These are phyloP conservation scores for Myopa tessellatipennis DNA, from an alignment of 2,888 invertebrate genomes.

Conservation along the genomic window DNA sequence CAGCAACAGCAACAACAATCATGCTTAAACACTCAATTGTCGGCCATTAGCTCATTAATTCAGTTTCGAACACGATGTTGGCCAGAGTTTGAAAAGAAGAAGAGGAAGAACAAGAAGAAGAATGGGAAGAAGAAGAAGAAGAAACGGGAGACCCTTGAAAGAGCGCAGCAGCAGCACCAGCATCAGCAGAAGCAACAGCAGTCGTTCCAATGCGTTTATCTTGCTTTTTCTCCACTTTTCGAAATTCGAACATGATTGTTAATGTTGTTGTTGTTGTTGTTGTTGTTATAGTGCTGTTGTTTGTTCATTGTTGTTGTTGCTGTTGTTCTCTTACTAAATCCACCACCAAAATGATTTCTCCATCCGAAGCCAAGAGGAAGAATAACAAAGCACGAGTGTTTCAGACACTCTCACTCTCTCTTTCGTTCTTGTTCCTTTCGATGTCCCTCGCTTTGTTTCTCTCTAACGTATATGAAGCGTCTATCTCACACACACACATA, in stretches of 20 bases:
- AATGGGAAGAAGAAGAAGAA: background rate
- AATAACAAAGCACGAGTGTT: conserved; percentile 20
- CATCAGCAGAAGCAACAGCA: background rate
- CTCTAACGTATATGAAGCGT: background rate
- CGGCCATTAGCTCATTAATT: conserved; percentile 43
- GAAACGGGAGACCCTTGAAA: too few species aligned
- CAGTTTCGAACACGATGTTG: conserved; percentile 24
- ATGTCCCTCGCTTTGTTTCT: background rate
- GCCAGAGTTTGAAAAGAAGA: background rate
- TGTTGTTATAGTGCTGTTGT: too few species aligned
- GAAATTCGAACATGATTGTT: conserved; percentile 7
- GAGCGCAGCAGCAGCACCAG: too few species aligned
- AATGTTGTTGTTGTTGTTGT: conserved; percentile 5
- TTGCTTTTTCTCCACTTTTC: conserved; percentile 10
- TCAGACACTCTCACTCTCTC: background rate
- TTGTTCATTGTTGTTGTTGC: background rate
- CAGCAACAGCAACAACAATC: background rate
- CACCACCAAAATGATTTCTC: conserved; percentile 35
- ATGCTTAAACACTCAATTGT: conserved; percentile 33
- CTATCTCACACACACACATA: background rate
- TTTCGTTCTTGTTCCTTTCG: background rate
- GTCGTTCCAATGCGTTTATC: background rate
- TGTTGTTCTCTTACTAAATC: background rate
- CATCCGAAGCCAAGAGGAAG: conserved; percentile 8
- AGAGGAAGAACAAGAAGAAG: background rate